Evolutionary conservation across 2,797 vertebrate genomes (phyloP), one percentile per base, ranked within the genome.

Genomic region (Muscicapa comitata): DNA sequence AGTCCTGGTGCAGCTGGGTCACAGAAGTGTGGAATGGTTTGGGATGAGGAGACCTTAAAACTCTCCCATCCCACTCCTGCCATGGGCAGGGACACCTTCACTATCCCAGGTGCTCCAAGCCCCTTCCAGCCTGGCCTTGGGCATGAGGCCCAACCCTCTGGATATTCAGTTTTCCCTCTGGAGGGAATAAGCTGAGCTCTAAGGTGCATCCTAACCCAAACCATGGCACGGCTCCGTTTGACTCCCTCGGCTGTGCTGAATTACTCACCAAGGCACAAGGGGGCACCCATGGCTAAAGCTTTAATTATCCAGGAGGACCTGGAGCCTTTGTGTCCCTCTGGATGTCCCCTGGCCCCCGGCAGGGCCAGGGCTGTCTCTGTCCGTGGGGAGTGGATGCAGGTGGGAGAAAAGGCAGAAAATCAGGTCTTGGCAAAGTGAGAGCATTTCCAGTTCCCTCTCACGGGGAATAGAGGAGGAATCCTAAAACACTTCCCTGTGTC

Each of bases 211-310:
- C 25, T 10, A 17, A 24, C 18, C 29, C 72, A 28, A 40, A 40
- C 33, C 45, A 13, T 8, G 2, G 3, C 28, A 4, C 5, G 43
- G 7, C 3, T 48, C 25, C 21, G 23, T 45, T 6, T 5, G 65
- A 10, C 35, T 58, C 47, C 9, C 37, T 11, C 0, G 2, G 18
- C 2, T 62, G 83, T 31, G 63, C 63, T 63, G 82, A 82, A 14
- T 93, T 59, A 25, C 79, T 70, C 73, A 24, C 51, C 71, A 4
- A 72, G 88, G 84, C 96, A 93, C 95, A 92, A 96, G 94, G 92
- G 95, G 88, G 88, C 94, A 95, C 93, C 92, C 93, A 95, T 96
- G 88, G 88, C 82, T 95, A 92, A 95, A 95, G 29, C 88, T 90
- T 66, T 37, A 7, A 63, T 79, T 25, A 24, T 79, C 66, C 51